These are phyloP conservation scores for Cathartes aura DNA, from an alignment of 2,113 vertebrate species.

Conservation along the genomic window DNA sequence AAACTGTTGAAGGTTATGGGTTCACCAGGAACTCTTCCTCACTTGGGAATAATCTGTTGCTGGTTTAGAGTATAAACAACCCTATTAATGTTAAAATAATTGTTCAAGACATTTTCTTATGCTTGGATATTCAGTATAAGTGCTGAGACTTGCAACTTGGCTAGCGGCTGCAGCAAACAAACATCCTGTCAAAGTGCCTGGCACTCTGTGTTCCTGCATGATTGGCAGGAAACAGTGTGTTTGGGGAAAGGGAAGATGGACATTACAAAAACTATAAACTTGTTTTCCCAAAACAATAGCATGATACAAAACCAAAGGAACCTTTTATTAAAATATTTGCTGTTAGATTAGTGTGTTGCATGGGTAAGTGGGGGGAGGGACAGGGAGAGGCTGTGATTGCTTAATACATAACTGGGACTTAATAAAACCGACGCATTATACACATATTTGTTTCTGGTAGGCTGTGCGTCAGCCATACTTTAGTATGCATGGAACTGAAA, in stretches of 20 bases:
- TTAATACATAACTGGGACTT: neutral
- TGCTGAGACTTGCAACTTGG: constrained; percentile 73
- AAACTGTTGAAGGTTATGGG: constrained; percentile 2
- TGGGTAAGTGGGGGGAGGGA: neutral
- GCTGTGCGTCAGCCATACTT: neutral
- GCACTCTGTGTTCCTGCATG: constrained; percentile 76
- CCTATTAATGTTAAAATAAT: constrained; percentile 69
- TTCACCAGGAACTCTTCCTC: constrained; percentile 38
- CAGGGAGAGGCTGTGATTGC: neutral
- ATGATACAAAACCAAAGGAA: constrained; percentile 5
- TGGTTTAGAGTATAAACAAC: constrained; percentile 67
- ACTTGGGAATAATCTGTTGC: constrained; percentile 62
- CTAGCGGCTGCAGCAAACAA: constrained; percentile 72
- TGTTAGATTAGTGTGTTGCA: neutral
- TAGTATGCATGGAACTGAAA: neutral
- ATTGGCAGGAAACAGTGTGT: constrained; percentile 79
- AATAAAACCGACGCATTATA: neutral
- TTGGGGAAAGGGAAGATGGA: constrained; percentile 70
- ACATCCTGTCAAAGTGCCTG: constrained; percentile 77
- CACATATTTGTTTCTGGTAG: neutral
- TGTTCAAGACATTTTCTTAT: constrained; percentile 59
- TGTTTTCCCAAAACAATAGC: constrained; percentile 70
- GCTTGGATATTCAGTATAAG: constrained; percentile 55
- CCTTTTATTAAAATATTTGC: constrained; percentile 18
- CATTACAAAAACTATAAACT: constrained; percentile 46